A percentile compares a stretch with the other conserved stretches of the same genome.
Evolutionary conservation across 1,140 invertebrate genomes (phyloP).

Genomic region (Cydia amplana): DNA sequence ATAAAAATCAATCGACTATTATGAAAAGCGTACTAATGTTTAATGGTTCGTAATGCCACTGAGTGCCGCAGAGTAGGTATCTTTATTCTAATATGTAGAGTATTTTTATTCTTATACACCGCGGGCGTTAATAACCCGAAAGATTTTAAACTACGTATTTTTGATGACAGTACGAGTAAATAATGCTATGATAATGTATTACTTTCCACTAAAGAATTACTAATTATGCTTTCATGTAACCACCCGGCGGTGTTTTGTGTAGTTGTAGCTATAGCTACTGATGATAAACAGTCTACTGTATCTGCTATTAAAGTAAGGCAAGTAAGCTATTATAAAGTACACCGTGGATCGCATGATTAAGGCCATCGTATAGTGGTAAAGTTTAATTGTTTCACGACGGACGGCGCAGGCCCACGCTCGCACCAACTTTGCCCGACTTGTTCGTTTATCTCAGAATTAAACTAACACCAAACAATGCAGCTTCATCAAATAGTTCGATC

Average conservation of each 20-base stretch:
- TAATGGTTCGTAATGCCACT: neutral
- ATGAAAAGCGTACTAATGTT: slow-evolving; percentile 13
- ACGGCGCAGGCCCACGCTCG: slow-evolving; percentile 19
- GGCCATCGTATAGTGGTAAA: slow-evolving; percentile 19
- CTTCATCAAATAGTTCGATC: slow-evolving; percentile 23
- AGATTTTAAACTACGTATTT: no score
- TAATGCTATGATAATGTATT: no score
- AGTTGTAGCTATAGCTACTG: no score
- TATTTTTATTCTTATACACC: neutral
- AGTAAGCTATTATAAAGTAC: slow-evolving; percentile 17
- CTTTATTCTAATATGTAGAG: neutral
- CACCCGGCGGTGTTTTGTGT: no score
- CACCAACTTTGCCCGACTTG: slow-evolving; percentile 21
- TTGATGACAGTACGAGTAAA: no score
- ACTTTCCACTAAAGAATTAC: no score
- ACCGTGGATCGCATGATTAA: neutral
- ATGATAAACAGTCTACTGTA: neutral
- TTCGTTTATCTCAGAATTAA: slow-evolving; percentile 21
- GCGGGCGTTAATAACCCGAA: no score
- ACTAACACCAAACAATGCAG: slow-evolving; percentile 25
- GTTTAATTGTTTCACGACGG: slow-evolving; percentile 28
- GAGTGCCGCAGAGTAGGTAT: neutral
- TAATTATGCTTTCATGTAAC: no score
- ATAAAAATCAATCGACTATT: slow-evolving; percentile 31
- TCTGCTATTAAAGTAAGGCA: slow-evolving; percentile 1